Evolutionary conservation across 2,888 invertebrate species (phyloP).

Genomic region (Heliconius charithonia): DNA sequence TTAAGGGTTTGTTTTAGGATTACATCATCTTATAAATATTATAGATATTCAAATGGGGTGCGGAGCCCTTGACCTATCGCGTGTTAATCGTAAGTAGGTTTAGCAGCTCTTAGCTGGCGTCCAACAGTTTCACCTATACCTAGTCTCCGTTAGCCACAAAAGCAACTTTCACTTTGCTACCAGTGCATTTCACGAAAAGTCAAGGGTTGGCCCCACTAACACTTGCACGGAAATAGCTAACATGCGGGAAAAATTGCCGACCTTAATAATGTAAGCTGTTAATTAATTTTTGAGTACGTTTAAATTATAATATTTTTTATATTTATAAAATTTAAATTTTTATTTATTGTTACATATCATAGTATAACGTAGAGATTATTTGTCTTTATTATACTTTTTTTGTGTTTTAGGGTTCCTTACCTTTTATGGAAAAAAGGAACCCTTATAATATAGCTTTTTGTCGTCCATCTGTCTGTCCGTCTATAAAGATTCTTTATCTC

Average conservation of each 20-base stretch:
- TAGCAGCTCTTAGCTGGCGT: constrained; percentile 49
- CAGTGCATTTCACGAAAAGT: constrained; percentile 42
- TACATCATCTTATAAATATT: constrained; percentile 40
- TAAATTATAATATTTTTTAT: constrained; percentile 7
- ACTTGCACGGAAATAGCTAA: constrained; percentile 26
- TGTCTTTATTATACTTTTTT: not conserved
- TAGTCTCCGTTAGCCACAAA: constrained; percentile 21
- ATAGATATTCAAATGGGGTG: constrained; percentile 42
- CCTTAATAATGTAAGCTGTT: constrained; percentile 34
- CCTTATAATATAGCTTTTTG: no score
- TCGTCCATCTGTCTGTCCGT: no score
- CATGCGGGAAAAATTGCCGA: constrained; percentile 27
- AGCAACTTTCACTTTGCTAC: constrained; percentile 40
- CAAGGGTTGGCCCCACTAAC: constrained; percentile 32
- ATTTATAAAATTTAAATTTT: not conserved
- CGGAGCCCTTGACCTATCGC: constrained; percentile 75
- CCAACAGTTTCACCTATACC: constrained; percentile 27
- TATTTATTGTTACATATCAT: not conserved
- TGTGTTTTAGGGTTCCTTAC: no score
- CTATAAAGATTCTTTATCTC: no score
- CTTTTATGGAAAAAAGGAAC: no score
- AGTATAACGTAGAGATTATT: no score
- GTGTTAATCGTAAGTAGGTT: constrained; percentile 61
- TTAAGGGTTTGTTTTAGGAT: not conserved
- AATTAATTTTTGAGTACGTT: constrained; percentile 39